phyloP scores from a whole-genome alignment of 2,888 invertebrate species.

The Tholera decimalis region DNA sequence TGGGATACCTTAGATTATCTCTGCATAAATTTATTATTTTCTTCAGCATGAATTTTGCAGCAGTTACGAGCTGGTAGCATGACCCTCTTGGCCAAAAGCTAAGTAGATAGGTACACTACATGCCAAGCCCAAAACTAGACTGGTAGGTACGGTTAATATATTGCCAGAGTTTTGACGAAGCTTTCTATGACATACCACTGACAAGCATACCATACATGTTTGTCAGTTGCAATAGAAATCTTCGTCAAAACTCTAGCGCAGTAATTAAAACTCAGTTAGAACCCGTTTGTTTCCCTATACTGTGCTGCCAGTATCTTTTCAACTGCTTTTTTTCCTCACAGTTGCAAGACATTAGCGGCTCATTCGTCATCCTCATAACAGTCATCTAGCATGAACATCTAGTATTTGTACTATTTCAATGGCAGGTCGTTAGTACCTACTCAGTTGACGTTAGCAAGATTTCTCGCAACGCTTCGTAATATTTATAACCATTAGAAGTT shows the following conservation, averaged over 20 bases:
- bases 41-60: too few species aligned
- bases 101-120: too few species aligned
- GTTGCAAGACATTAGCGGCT: background rate
- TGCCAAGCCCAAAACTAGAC: too few species aligned
- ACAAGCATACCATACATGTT: background rate
- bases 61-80: too few species aligned
- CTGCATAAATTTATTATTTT: too few species aligned
- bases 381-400: conserved; percentile 15
- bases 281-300: background rate
- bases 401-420: conserved; percentile 44
- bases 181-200: background rate
- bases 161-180: background rate
- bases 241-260: too few species aligned
- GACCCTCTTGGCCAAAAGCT: too few species aligned
- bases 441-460: conserved; percentile 39
- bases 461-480: conserved; percentile 41
- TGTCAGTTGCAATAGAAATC: background rate
- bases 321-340: background rate
- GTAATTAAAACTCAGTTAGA: background rate
- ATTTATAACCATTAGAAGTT: conserved; percentile 56
- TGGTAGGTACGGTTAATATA: too few species aligned
- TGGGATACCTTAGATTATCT: too few species aligned
- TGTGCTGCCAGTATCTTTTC: background rate
- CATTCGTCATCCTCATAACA: conserved; percentile 11
- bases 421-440: conserved; percentile 42